These are phyloP conservation scores for Pomatostomus ruficeps DNA, from an alignment of 2,113 vertebrate genomes.

Conservation along the genomic window DNA sequence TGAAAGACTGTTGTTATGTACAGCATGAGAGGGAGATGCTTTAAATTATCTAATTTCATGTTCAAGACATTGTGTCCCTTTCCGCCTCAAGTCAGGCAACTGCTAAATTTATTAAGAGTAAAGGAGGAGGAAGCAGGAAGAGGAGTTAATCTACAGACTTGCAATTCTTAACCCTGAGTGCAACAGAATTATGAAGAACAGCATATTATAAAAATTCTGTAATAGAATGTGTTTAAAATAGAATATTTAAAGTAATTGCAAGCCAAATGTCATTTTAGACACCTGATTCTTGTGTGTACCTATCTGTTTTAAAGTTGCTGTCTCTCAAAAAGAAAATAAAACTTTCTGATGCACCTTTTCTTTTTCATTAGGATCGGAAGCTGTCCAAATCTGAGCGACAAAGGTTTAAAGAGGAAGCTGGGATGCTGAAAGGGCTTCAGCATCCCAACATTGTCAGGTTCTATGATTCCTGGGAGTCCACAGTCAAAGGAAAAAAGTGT, in stretches of 20 bases:
- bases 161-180: not conserved
- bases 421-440: slow-evolving; percentile 97
- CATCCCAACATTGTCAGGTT: slow-evolving; percentile 99
- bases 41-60: not conserved
- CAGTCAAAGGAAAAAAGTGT: slow-evolving; percentile 95
- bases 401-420: slow-evolving; percentile 97
- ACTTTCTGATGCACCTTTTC: not conserved
- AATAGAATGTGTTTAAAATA: not conserved
- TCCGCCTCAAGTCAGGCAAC: not conserved
- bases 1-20: not conserved
- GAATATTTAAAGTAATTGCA: not conserved
- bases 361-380: slow-evolving; percentile 87
- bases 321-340: not conserved
- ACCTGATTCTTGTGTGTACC: not conserved
- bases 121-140: not conserved
- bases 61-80: not conserved
- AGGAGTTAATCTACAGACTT: not conserved
- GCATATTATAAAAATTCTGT: not conserved
- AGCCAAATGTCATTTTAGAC: not conserved
- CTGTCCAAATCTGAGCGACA: slow-evolving; percentile 94
- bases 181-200: not conserved
- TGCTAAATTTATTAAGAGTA: not conserved
- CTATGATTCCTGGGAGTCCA: slow-evolving; percentile 98
- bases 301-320: not conserved
- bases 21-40: not conserved